Evolutionary conservation across 2,888 invertebrate genomes (phyloP), one percentile per base, ranked within the genome.

Genomic region (Odontocolon sp.): DNA sequence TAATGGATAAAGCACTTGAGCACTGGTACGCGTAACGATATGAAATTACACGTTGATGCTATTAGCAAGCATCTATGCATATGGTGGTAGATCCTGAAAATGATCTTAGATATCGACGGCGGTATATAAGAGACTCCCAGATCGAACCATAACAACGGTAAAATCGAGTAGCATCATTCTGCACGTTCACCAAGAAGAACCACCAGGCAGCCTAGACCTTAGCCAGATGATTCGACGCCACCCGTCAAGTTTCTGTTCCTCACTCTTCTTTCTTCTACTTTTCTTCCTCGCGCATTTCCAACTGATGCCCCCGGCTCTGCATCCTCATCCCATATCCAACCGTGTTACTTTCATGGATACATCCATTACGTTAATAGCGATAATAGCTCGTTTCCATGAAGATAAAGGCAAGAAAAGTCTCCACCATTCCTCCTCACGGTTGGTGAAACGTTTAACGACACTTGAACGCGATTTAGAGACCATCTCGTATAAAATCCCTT

Each of bases 361-460:
- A 83, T 82, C 82, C 83, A 84, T 87, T 86, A 84, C 81, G 78
- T 81, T 88, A 88, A 87, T 87, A 82, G 85, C 84, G 84, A 87
- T 88, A 87, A 86, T 85, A 78, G 82, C 71, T 78, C 80, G 83
- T 82, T 84, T 83, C 82, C 81, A 63, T 70, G 81, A 69, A 81
- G 77, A 82, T 79, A 81, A 71, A 75, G 67, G 76, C 78, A 78
- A 73, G 71, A 82, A 84, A 78, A 78, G 14, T 45, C 23, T 31
- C 63, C 33, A 47, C 28, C 38, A 45, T 71, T 66, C 11, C 38
- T 57, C 50, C 56, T 59, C 56, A 21, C 42, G 28, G 47, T 67
- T 54, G 21, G 26, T 47, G 26, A 26, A 28, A 23, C 68, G 47
- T 69, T 59, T 64, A 61, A 73, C 66, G 80, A 82, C 74, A 77